phyloP scores from a whole-genome alignment of 2,888 invertebrate genomes.

The Acrobasis consociella region DNA sequence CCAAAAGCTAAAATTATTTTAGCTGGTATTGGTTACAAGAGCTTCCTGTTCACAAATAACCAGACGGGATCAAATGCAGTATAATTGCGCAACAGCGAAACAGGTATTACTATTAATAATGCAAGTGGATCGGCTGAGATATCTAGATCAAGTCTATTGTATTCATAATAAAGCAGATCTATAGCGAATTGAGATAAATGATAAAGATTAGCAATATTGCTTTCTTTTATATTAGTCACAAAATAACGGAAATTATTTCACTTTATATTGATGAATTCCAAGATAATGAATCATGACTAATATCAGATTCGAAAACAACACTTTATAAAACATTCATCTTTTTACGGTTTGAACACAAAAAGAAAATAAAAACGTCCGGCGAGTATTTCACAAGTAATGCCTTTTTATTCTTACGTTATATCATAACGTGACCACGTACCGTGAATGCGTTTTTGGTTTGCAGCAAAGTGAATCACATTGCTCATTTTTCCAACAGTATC shows the following conservation, averaged over 20 bases:
- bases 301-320: not conserved
- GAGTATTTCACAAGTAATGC: conserved; percentile 7
- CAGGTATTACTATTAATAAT: conserved; percentile 31
- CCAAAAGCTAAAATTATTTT: conserved; percentile 39
- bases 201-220: not conserved
- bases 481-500: conserved; percentile 46
- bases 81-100: conserved; percentile 53
- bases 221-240: not conserved
- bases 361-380: not conserved
- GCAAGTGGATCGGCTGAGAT: conserved; percentile 29
- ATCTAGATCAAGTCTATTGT: conserved; percentile 18
- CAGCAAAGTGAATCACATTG: conserved; percentile 15
- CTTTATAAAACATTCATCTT: not conserved
- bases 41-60: conserved; percentile 67
- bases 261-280: not conserved
- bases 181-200: not conserved
- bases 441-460: conserved; percentile 5
- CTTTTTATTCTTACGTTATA: conserved; percentile 2
- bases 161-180: not conserved
- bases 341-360: not conserved
- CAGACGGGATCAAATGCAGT: conserved; percentile 49
- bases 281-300: not conserved
- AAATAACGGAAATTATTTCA: not conserved
- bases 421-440: conserved; percentile 8
- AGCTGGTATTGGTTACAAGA: conserved; percentile 39